Evolutionary conservation across 2,113 vertebrate species (phyloP).

Genomic region (Alaudala cheleensis): DNA sequence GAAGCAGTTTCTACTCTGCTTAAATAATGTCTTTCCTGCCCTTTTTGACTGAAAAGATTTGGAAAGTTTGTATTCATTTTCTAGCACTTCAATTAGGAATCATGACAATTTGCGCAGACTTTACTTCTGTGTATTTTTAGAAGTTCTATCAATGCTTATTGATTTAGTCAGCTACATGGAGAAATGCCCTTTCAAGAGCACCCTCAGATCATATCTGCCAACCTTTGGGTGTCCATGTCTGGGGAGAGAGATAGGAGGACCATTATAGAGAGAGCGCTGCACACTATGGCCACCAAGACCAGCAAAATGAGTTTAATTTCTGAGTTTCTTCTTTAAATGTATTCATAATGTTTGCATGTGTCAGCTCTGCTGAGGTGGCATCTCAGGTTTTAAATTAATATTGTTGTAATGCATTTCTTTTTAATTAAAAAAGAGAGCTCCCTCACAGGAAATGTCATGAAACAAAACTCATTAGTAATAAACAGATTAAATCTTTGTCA

Average conservation of each 20-base stretch:
- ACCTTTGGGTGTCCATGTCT: neutral
- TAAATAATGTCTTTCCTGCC: neutral
- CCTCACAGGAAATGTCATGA: neutral
- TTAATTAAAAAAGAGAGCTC: slow-evolving; percentile 53
- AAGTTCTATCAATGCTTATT: neutral
- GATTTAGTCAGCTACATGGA: neutral
- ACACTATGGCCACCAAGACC: neutral
- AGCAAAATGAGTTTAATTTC: neutral
- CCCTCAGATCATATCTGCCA: neutral
- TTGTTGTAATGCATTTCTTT: slow-evolving; percentile 30
- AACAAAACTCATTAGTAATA: slow-evolving; percentile 50
- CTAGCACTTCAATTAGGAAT: neutral
- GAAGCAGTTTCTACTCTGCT: neutral
- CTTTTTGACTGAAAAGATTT: neutral
- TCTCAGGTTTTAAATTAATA: slow-evolving; percentile 49
- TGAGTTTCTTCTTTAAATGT: neutral
- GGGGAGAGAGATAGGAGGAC: neutral
- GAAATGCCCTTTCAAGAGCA: neutral
- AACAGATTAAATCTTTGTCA: slow-evolving; percentile 53
- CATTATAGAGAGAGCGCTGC: neutral
- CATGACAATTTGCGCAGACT: neutral
- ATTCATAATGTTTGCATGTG: neutral
- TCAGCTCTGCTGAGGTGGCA: slow-evolving; percentile 17
- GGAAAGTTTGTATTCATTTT: neutral
- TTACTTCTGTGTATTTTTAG: neutral